phyloP scores from a whole-genome alignment of 2,797 vertebrate genomes.

The Tauraco hartlaubi region DNA sequence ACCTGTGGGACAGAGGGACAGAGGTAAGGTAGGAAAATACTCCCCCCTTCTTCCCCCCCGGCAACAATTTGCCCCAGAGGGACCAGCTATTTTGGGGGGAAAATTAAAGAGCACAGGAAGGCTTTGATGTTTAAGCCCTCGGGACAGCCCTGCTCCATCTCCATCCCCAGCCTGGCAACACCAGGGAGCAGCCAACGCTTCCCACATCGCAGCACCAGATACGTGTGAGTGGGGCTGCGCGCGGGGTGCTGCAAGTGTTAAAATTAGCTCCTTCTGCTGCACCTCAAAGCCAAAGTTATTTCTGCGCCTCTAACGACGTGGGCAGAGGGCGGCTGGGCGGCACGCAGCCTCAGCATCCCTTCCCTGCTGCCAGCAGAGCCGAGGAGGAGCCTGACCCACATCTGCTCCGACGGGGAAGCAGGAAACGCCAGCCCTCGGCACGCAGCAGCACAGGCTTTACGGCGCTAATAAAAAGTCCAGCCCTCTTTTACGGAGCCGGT shows the following conservation, averaged over 20 bases:
- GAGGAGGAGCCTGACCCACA: constrained; percentile 12
- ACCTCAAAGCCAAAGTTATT: constrained; percentile 23
- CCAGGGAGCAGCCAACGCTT: not conserved
- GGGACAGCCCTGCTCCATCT: not conserved
- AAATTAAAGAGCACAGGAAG: not conserved
- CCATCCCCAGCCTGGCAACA: accelerated
- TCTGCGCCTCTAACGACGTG: not conserved
- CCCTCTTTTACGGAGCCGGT: not conserved
- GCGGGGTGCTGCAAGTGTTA: not conserved
- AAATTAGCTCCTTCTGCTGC: not conserved
- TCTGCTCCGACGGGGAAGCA: not conserved
- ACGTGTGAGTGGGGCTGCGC: accelerated
- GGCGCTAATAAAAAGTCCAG: not conserved
- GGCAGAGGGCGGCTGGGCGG: not conserved
- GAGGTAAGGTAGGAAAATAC: not conserved
- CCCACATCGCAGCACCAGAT: not conserved
- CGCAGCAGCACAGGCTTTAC: not conserved
- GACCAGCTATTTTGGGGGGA: not conserved
- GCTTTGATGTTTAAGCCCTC: not conserved
- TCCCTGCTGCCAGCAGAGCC: not conserved
- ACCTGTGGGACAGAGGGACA: constrained; percentile 57
- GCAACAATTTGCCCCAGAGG: not conserved
- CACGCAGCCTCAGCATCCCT: not conserved
- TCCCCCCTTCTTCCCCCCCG: accelerated
- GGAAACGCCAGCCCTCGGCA: not conserved